Percentiles rank a stretch among this genome's conserved stretches.
Conservation (phyloP, 2,113 vertebrate species). For the Prochilodus magdalenae region DNA sequence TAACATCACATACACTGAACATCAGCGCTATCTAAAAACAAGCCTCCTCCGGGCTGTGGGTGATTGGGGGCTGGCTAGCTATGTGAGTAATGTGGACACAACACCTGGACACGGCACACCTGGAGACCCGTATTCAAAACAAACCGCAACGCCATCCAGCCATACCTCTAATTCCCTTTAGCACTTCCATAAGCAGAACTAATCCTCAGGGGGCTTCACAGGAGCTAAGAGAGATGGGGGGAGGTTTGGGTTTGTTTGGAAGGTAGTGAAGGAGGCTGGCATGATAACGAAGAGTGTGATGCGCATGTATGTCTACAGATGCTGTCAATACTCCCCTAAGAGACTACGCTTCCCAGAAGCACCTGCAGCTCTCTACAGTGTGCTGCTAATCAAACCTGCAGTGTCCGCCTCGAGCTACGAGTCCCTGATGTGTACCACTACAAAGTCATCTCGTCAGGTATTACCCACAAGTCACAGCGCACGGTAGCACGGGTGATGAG, state of each 20-base stretch:
- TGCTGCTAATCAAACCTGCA: not conserved
- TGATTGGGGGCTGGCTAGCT: slow-evolving; percentile 25
- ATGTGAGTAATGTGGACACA: slow-evolving; percentile 27
- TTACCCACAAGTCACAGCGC: not conserved
- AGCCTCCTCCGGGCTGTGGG: not conserved
- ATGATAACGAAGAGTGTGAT: not conserved
- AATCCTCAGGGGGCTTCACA: not conserved
- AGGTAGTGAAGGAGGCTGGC: not conserved
- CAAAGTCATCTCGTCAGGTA: not conserved
- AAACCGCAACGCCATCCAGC: slow-evolving; percentile 15
- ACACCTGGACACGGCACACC: slow-evolving; percentile 34
- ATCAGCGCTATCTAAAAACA: not conserved
- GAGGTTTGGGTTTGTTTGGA: not conserved
- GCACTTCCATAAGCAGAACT: not conserved
- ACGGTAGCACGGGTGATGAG: not conserved
- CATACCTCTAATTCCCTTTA: not conserved
- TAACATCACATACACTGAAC: not conserved
- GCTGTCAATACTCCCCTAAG: slow-evolving; percentile 25
- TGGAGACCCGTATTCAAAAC: slow-evolving; percentile 23
- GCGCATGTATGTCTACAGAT: not conserved
- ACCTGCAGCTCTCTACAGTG: not conserved
- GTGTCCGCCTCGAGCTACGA: not conserved
- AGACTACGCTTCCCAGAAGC: slow-evolving; percentile 12
- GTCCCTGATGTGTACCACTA: not conserved
- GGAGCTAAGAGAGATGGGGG: not conserved